Conservation (phyloP, 2,888 invertebrate species). For the Sphaeridia pumilis region DNA sequence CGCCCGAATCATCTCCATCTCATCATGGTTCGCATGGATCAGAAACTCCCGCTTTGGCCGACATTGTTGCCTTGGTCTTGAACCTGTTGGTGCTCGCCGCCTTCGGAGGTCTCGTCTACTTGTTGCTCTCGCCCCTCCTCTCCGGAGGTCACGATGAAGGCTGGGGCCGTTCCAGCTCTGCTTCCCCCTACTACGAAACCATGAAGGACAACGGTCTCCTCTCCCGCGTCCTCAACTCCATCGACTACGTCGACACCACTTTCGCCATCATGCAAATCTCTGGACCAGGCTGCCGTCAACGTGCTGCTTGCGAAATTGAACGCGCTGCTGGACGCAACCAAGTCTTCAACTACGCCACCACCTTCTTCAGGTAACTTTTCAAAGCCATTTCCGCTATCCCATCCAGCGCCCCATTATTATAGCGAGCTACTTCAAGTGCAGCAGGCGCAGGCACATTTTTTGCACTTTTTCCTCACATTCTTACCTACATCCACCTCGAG, state of each 20-base stretch:
- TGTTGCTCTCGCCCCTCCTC: slow-evolving; percentile 35
- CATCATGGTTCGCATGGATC: slow-evolving; percentile 19
- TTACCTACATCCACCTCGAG: too few relatives aligned
- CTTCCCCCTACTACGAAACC: slow-evolving; percentile 36
- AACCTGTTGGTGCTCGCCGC: slow-evolving; percentile 36
- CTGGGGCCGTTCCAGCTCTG: slow-evolving; percentile 35
- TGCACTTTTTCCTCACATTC: too few relatives aligned
- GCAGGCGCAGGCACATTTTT: too few relatives aligned
- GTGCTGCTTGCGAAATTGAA: slow-evolving; percentile 37
- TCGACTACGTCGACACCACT: slow-evolving; percentile 37
- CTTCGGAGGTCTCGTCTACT: slow-evolving; percentile 36
- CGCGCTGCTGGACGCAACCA: slow-evolving; percentile 36
- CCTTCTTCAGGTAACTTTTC: slow-evolving; percentile 37
- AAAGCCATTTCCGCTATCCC: too few relatives aligned
- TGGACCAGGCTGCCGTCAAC: slow-evolving; percentile 36
- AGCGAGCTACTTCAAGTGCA: too few relatives aligned
- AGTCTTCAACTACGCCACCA: slow-evolving; percentile 37
- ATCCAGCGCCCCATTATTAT: too few relatives aligned
- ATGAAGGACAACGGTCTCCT: slow-evolving; percentile 36
- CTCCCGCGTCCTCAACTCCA: slow-evolving; percentile 36
- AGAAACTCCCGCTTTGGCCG: slow-evolving; percentile 36
- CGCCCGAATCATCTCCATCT: slow-evolving; percentile 15
- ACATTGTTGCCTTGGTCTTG: slow-evolving; percentile 36
- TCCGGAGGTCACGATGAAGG: slow-evolving; percentile 34
- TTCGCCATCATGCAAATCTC: slow-evolving; percentile 37